These are phyloP conservation scores for Podotricha telesiphe DNA, from an alignment of 2,888 invertebrate genomes.

Conservation along the genomic window DNA sequence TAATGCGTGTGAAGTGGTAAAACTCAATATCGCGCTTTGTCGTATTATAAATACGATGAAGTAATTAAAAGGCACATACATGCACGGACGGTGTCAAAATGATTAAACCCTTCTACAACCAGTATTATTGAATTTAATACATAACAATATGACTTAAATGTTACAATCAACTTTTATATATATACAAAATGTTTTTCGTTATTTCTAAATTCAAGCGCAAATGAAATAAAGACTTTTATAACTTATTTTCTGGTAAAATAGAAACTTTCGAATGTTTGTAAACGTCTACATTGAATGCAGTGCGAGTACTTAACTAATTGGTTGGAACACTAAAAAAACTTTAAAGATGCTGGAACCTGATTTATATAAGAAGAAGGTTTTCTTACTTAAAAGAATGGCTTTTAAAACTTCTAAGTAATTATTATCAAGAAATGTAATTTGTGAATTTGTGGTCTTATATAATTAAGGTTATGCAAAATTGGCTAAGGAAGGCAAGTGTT, in stretches of 20 bases:
- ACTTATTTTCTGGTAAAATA: slow-evolving; percentile 10
- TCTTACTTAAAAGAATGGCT: slow-evolving; percentile 15
- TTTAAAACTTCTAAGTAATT: slow-evolving; percentile 14
- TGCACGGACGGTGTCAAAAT: no score
- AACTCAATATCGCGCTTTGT: no score
- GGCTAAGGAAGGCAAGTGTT: slow-evolving; percentile 20
- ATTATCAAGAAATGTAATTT: slow-evolving; percentile 16
- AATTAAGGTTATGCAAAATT: slow-evolving; percentile 21
- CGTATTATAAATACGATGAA: no score
- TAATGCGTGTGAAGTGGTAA: no score
- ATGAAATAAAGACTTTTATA: slow-evolving; percentile 8
- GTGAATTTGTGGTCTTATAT: slow-evolving; percentile 13
- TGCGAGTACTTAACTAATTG: slow-evolving; percentile 30
- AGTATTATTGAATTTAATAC: no score
- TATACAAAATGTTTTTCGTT: neutral
- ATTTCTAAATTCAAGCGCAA: neutral
- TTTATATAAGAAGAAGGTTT: slow-evolving; percentile 13
- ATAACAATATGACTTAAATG: no score
- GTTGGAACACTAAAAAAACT: slow-evolving; percentile 29
- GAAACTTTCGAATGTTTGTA: slow-evolving; percentile 15
- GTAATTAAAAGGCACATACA: no score
- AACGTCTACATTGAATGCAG: slow-evolving; percentile 29
- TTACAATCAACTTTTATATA: neutral
- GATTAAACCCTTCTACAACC: no score
- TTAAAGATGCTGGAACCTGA: slow-evolving; percentile 19